Base-by-base conservation (phyloP, 2,888 invertebrate genomes). In the Molanna angustata region DNA sequence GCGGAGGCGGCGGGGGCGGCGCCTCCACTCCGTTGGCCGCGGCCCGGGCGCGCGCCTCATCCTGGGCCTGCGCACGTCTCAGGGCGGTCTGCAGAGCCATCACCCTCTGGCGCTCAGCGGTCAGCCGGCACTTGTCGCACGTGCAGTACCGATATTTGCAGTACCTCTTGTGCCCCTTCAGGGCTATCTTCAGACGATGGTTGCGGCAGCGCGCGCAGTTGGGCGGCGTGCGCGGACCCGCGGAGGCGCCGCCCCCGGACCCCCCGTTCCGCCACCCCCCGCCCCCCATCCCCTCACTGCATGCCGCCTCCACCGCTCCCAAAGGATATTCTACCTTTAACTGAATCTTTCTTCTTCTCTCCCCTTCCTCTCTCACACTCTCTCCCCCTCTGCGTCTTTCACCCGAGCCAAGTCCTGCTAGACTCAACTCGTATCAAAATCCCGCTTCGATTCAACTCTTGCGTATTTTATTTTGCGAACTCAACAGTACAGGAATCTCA, bases 131-230 rank as follows among this genome's bases (percentile, higher is more conserved):
- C 73, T 90, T 90, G 61, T 87, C 85, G 72, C 95, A 95, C 56
- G 77, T 82, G 73, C 94, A 94, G 67, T 83, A 80, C 59, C 90
- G 85, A 73, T 80, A 94, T 65, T 84, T 83, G 79, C 95, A 96
- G 73, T 92, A 93, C 21, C 92, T 81, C 70, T 95, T 95, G 77
- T 95, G 95, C 13, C 92, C 94, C 72, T 92, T 93, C 60, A 94
- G 80, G 70, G 86, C 85, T 61, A 91, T 86, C 69, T 90, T 90
- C 66, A 90, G 79, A n/a, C 88, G 83, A 72, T 95, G 95, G 76
- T 94, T 94, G 56, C 92, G 81, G 71, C 95, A 95, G 20, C 94
- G 85, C 39, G 93, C 93, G 71, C 94, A 95, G 73, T 92, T 94
- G 14, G 94, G 94, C 4, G 91, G 90, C 58, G 90, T 90, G 54